phyloP scores from a whole-genome alignment of 2,888 invertebrate species.

The Agonopterix heracliana region DNA sequence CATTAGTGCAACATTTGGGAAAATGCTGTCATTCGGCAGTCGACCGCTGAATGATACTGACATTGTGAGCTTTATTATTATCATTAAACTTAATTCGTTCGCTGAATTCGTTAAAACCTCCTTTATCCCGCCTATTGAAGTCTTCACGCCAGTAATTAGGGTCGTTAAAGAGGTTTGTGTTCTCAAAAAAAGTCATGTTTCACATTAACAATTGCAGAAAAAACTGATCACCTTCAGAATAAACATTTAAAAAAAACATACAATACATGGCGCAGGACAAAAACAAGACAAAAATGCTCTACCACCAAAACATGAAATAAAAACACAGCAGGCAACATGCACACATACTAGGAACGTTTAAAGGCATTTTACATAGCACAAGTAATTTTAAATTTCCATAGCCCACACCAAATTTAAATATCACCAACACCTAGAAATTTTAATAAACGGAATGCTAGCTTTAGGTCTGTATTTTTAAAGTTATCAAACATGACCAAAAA shows the following conservation, averaged over 20 bases:
- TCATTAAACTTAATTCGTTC: slow-evolving; percentile 37
- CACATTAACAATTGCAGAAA: slow-evolving; percentile 14
- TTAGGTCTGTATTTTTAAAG: slow-evolving; percentile 10
- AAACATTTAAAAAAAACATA: slow-evolving; percentile 8
- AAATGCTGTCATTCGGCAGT: slow-evolving; percentile 24
- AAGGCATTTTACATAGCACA: slow-evolving; percentile 28
- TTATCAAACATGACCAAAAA: slow-evolving; percentile 15
- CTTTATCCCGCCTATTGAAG: slow-evolving; percentile 27
- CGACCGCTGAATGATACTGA: slow-evolving; percentile 25
- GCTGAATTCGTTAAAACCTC: slow-evolving; percentile 26
- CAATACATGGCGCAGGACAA: slow-evolving; percentile 14
- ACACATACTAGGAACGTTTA: slow-evolving; percentile 59
- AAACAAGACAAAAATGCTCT: slow-evolving; percentile 22
- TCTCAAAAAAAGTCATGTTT: slow-evolving; percentile 14
- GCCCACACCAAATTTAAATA: slow-evolving; percentile 11
- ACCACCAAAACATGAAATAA: slow-evolving; percentile 32
- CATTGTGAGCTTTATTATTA: slow-evolving; percentile 32
- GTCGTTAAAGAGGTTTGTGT: slow-evolving; percentile 18
- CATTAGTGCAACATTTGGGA: slow-evolving; percentile 25
- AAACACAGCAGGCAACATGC: slow-evolving; percentile 66
- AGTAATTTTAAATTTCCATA: slow-evolving; percentile 29
- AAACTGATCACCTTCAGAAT: slow-evolving; percentile 7
- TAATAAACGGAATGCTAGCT: slow-evolving; percentile 41
- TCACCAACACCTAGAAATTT: slow-evolving; percentile 52
- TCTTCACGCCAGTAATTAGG: slow-evolving; percentile 15